phyloP scores from a whole-genome alignment of 1,140 invertebrate genomes.

The Odontomachus brunneus region DNA sequence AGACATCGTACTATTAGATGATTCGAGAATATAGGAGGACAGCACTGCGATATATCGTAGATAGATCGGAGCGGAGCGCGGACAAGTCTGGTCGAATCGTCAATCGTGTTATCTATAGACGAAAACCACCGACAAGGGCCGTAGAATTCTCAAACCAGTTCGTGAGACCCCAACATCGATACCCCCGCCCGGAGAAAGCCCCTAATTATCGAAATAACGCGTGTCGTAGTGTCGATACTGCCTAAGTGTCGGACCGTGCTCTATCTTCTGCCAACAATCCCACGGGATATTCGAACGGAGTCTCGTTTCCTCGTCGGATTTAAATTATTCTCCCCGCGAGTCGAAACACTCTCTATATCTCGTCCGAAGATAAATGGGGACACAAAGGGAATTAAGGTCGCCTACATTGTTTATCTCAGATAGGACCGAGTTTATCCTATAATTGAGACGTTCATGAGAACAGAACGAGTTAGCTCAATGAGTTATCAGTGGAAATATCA shows the following conservation, averaged over 20 bases:
- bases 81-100: conserved; percentile 42
- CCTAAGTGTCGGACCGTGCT: conserved; percentile 73
- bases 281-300: conserved; percentile 50
- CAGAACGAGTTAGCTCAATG: not conserved
- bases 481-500: conserved; percentile 1
- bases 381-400: conserved; percentile 5
- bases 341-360: not conserved
- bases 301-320: not conserved
- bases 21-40: conserved; percentile 6
- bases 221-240: conserved; percentile 75
- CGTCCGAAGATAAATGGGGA: conserved; percentile 17
- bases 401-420: not conserved
- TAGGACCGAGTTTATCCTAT: not conserved
- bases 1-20: not conserved
- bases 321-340: conserved; percentile 28
- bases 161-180: conserved; percentile 72
- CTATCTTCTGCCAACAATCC: conserved; percentile 69
- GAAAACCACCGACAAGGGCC: conserved; percentile 63
- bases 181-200: conserved; percentile 71
- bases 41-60: conserved; percentile 17
- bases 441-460: conserved; percentile 17
- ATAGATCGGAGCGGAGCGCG: conserved; percentile 47
- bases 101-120: conserved; percentile 72
- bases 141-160: conserved; percentile 76
- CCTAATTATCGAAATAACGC: conserved; percentile 81